These are phyloP conservation scores for Metopia argyrocephala DNA, from an alignment of 2,888 invertebrate species.

Conservation along the genomic window DNA sequence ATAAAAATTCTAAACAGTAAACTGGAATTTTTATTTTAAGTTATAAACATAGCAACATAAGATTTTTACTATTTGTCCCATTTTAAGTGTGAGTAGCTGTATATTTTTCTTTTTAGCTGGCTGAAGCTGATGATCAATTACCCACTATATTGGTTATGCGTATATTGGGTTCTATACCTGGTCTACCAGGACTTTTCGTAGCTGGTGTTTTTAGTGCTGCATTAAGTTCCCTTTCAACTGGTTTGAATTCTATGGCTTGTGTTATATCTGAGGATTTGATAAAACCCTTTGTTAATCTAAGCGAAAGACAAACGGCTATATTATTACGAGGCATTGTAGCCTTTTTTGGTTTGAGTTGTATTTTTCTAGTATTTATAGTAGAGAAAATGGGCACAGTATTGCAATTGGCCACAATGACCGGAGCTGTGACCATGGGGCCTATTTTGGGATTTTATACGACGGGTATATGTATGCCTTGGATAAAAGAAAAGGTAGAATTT, in stretches of 20 bases:
- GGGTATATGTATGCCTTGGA: conserved; percentile 83
- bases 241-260: conserved; percentile 89
- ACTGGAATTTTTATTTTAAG: no score
- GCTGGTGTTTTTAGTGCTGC: conserved; percentile 95
- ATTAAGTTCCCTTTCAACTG: conserved; percentile 89
- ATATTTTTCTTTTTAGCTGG: conserved; percentile 80
- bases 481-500: conserved; percentile 80
- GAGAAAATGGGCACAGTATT: conserved; percentile 86
- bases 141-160: conserved; percentile 93
- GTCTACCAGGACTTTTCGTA: conserved; percentile 91
- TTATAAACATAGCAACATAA: no score
- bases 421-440: conserved; percentile 84
- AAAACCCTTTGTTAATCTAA: conserved; percentile 83
- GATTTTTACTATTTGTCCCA: no score
- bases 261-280: conserved; percentile 89
- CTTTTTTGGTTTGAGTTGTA: conserved; percentile 83
- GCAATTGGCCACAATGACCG: conserved; percentile 82
- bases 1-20: no score
- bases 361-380: conserved; percentile 83
- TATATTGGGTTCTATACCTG: conserved; percentile 86
- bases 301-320: conserved; percentile 80
- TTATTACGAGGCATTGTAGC: conserved; percentile 85
- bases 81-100: background rate
- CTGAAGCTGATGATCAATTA: conserved; percentile 88
- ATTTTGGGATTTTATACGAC: conserved; percentile 85